Evolutionary conservation across 2,797 vertebrate genomes (phyloP).

Genomic region (Pristis pectinata): DNA sequence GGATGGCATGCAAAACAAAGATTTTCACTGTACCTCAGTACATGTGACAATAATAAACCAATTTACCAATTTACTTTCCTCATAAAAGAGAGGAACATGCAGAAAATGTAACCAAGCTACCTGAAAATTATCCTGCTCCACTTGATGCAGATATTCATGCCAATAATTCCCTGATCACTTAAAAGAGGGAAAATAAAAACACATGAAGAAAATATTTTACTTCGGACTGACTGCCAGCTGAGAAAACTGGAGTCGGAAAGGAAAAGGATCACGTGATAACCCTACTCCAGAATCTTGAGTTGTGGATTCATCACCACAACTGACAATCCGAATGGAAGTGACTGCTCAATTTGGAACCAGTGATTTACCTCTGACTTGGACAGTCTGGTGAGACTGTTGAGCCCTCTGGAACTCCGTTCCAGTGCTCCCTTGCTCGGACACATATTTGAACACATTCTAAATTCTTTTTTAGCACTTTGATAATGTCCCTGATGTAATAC

Average conservation of each 20-base stretch:
- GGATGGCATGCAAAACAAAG: no score
- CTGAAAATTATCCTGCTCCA: background rate
- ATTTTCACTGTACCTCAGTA: no score
- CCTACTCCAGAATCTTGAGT: conserved; percentile 57
- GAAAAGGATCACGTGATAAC: conserved; percentile 62
- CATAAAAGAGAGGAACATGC: background rate
- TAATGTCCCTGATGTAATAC: conserved; percentile 19
- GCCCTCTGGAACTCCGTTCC: background rate
- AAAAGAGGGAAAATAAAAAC: background rate
- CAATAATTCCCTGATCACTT: background rate
- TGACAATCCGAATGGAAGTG: background rate
- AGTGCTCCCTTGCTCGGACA: background rate
- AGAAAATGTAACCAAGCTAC: background rate
- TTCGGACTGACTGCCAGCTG: conserved; percentile 57
- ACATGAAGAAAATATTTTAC: conserved; percentile 3
- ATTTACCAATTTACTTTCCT: no score
- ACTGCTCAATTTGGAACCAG: background rate
- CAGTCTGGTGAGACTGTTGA: conserved; percentile 9
- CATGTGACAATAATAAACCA: no score
- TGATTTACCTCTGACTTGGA: background rate
- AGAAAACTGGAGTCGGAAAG: conserved; percentile 65
- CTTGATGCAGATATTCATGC: background rate
- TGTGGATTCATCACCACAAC: conserved; percentile 64
- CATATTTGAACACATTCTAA: conserved; percentile 2
- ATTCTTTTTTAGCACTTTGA: conserved; percentile 31